Evolutionary conservation across 1,140 invertebrate species (phyloP).

Genomic region (Portunus trituberculatus): DNA sequence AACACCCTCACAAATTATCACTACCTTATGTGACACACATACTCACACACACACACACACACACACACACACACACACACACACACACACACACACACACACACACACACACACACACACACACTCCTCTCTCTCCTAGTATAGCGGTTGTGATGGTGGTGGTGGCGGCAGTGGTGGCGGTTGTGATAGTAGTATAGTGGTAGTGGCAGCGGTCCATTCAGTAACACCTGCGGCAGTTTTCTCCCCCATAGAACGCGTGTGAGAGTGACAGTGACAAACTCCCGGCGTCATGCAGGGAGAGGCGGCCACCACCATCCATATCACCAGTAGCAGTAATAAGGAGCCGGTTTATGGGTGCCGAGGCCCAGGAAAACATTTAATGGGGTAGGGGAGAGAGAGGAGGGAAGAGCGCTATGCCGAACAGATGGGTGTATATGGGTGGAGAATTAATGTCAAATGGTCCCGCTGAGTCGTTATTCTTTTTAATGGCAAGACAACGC

Average conservation of each 20-base stretch:
- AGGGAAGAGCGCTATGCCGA: background rate
- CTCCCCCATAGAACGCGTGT: background rate
- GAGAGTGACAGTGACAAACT: slow-evolving; percentile 32
- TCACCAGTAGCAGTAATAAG: background rate
- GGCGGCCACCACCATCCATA: background rate
- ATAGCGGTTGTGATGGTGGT: background rate
- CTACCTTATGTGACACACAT: background rate
- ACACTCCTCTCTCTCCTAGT: background rate
- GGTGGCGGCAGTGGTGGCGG: background rate
- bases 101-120: slow-evolving; percentile 35
- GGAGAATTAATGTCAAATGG: slow-evolving; percentile 60
- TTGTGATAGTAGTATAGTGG: background rate
- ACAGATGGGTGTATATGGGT: slow-evolving; percentile 48
- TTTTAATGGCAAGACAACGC: slow-evolving; percentile 48
- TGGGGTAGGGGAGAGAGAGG: background rate
- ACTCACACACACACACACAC: background rate
- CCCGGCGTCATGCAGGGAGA: slow-evolving; percentile 2
- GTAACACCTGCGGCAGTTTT: background rate
- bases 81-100: slow-evolving; percentile 27
- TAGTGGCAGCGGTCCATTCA: background rate
- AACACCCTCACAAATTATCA: slow-evolving; percentile 24
- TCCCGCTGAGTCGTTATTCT: slow-evolving; percentile 42
- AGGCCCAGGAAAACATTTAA: slow-evolving; percentile 46
- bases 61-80: slow-evolving; percentile 30
- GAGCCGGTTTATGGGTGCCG: slow-evolving; percentile 36